Conservation (phyloP, 2,113 vertebrate genomes). For the Sylvietta virens region DNA sequence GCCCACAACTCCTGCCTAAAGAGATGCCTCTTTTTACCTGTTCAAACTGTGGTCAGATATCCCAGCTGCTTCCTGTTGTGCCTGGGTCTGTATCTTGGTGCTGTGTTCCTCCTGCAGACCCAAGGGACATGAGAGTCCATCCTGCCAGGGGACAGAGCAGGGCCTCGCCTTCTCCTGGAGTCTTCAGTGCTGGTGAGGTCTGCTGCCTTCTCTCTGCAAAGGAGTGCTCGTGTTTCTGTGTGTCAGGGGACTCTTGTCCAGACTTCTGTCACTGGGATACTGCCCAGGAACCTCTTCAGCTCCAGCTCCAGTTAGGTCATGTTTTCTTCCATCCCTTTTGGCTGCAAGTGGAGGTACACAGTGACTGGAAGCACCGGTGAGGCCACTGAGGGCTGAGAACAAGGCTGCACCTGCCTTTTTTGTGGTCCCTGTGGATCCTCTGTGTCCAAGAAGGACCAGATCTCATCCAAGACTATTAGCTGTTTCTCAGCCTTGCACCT, state of each 20-base stretch:
- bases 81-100: background rate
- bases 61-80: background rate
- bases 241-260: background rate
- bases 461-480: background rate
- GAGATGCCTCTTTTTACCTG: background rate
- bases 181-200: background rate
- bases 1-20: background rate
- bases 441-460: background rate
- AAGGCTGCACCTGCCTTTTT: background rate
- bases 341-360: background rate
- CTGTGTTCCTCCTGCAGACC: background rate
- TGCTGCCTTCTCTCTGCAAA: background rate
- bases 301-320: background rate
- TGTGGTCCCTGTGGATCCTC: background rate
- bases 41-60: background rate
- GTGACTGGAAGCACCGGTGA: background rate
- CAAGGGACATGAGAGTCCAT: background rate
- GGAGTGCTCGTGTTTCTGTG: background rate
- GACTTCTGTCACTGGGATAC: background rate
- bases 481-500: background rate
- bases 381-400: background rate
- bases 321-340: background rate
- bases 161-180: background rate
- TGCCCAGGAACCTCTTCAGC: background rate
- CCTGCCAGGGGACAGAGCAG: background rate